phyloP scores from a whole-genome alignment of 2,113 vertebrate genomes.

The Paratilapia polleni region DNA sequence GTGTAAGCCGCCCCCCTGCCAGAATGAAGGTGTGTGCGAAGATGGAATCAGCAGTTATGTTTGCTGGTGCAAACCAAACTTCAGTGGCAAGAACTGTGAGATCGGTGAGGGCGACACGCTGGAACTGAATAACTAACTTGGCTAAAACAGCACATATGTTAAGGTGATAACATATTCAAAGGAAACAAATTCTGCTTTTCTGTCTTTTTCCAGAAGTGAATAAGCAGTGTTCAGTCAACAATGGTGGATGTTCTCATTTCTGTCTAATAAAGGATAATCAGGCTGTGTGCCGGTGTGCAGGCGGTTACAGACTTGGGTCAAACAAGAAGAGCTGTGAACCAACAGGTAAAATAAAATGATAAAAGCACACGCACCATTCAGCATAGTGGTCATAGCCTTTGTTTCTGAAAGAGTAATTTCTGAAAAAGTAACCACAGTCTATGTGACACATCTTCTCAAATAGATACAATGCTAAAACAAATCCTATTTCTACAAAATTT shows the following conservation, averaged over 20 bases:
- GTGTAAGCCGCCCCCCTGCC: slow-evolving; percentile 87
- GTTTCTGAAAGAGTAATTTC: neutral
- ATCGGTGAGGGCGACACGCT: slow-evolving; percentile 80
- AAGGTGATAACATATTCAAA: neutral
- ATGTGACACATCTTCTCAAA: no score
- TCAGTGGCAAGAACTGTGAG: slow-evolving; percentile 92
- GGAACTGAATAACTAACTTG: neutral
- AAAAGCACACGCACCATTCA: neutral
- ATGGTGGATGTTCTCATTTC: slow-evolving; percentile 92
- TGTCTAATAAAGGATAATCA: slow-evolving; percentile 73
- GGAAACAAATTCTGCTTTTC: neutral
- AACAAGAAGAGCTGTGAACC: slow-evolving; percentile 85
- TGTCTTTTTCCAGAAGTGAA: slow-evolving; percentile 79
- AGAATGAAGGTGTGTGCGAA: slow-evolving; percentile 86
- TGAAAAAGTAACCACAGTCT: no score
- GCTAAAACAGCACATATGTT: neutral
- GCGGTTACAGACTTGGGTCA: slow-evolving; percentile 83
- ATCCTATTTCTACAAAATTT: no score
- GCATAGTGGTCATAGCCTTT: neutral
- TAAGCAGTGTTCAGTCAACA: slow-evolving; percentile 80
- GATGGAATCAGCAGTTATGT: slow-evolving; percentile 84
- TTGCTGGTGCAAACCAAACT: slow-evolving; percentile 88
- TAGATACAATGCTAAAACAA: no score
- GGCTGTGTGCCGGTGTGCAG: slow-evolving; percentile 84
- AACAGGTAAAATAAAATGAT: slow-evolving; percentile 75